Base-by-base conservation (phyloP, 1,140 invertebrate species). In the Drosophila simulans region DNA sequence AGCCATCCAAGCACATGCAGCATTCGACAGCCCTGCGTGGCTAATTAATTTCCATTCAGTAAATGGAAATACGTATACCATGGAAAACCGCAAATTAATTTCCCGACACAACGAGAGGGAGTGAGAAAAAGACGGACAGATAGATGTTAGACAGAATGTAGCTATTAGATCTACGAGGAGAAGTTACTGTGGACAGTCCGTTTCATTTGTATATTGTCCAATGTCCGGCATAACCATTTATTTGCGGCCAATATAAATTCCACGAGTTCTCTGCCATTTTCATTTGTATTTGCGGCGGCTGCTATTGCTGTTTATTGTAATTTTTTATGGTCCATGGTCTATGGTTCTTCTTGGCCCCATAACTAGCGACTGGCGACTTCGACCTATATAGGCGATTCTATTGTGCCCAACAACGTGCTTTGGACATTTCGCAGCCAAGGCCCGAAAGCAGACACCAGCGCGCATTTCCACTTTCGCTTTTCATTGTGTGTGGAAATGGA, bases 1-100 rank as follows among this genome's bases (percentile, higher is more conserved):
- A 46, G 35, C 51, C 53, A 39, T 46, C 58, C 49, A 55, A 57
- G 35, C 37, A 45, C 69, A 73, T 53, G 22, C 42, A 39, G 58
- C 69, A 53, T 65, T 84, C 64, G 66, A 71, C 56, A 53, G 35
- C 64, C 35, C 43, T 55, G 51, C 46, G 81, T 55, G 55, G 82
- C 78, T 86, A 85, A 85, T 85, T 85, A 85, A 86, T 85, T 86
- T 86, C 57, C 69, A 86, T 85, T 85, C 77, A 85, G 51, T 60
- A 55, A 57, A 75, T 69, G 66, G 68, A 48, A 86, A 81, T 78
- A 55, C 74, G 55, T 22, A 52, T 56, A 49, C 58, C 45, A 57
- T 49, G 54, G 35, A 74, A 57, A 35, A 40, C 45, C 58, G 59
- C 70, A 74, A 51, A 72, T 75, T 64, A 52, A 69, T 63, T 45